Percentiles rank a stretch among this genome's conserved stretches.
phyloP scores from a whole-genome alignment of 2,113 vertebrate genomes.

The Bucco capensis region DNA sequence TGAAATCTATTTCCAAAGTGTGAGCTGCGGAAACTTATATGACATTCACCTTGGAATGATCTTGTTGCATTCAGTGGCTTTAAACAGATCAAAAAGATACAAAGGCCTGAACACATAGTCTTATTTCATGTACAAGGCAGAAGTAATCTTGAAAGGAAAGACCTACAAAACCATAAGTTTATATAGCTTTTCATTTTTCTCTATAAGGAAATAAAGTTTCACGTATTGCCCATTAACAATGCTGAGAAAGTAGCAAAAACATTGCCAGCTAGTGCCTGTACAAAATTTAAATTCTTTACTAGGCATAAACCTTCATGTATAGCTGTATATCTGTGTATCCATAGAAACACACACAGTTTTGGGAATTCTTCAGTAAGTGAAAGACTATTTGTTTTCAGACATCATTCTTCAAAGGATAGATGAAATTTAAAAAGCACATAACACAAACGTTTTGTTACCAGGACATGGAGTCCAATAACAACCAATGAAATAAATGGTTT shows the following conservation, averaged over 20 bases:
- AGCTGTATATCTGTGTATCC: not conserved
- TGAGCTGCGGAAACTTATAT: not conserved
- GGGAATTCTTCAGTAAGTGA: not conserved
- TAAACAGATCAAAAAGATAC: not conserved
- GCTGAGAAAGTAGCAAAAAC: not conserved
- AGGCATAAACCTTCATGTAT: not conserved
- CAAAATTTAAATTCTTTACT: not conserved
- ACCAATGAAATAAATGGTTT: rapidly evolving
- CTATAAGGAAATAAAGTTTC: not conserved
- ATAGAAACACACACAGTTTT: not conserved
- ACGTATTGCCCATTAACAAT: not conserved
- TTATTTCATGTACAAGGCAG: not conserved
- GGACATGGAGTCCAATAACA: not conserved
- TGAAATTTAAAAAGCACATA: not conserved
- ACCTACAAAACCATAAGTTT: not conserved
- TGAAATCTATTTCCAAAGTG: not conserved
- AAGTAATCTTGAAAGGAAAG: not conserved
- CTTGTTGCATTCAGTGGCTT: not conserved
- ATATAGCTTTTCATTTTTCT: not conserved
- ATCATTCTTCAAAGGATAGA: not conserved
- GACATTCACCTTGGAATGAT: not conserved
- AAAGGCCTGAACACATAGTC: not conserved
- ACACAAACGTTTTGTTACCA: not conserved
- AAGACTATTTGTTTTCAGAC: not conserved
- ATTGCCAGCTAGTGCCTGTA: not conserved